Percentiles rank a stretch among this genome's conserved stretches.
These are phyloP conservation scores for Charina bottae DNA, from an alignment of 2,113 vertebrate species.

Conservation along the genomic window DNA sequence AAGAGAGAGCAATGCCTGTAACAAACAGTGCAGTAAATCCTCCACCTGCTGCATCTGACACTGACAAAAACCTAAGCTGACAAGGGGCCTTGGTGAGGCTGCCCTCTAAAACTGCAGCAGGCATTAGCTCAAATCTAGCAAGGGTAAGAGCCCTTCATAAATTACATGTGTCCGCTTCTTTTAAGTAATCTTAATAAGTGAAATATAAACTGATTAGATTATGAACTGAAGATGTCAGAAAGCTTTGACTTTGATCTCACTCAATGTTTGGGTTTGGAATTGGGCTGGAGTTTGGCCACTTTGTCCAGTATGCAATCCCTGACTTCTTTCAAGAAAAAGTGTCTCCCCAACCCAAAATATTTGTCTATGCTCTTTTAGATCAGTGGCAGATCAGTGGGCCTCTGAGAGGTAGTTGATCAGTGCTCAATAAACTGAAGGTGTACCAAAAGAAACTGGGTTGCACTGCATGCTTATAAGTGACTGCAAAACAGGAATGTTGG, in stretches of 20 bases:
- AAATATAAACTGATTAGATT: no score
- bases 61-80: background rate
- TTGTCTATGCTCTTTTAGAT: no score
- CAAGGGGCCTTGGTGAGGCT: background rate
- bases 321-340: no score
- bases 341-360: no score
- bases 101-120: background rate
- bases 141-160: background rate
- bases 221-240: no score
- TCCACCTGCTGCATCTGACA: background rate
- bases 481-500: background rate
- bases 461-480: background rate
- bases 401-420: background rate
- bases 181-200: no score
- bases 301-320: no score
- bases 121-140: background rate
- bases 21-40: background rate
- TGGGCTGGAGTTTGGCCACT: no score
- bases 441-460: background rate
- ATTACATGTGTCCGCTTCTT: no score
- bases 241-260: no score
- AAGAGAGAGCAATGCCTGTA: background rate
- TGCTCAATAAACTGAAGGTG: background rate
- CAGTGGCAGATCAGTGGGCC: background rate
- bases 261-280: no score